A percentile compares a stretch with the other conserved stretches of the same genome.
Evolutionary conservation across 2,113 vertebrate genomes (phyloP).

Genomic region (Piprites chloris): DNA sequence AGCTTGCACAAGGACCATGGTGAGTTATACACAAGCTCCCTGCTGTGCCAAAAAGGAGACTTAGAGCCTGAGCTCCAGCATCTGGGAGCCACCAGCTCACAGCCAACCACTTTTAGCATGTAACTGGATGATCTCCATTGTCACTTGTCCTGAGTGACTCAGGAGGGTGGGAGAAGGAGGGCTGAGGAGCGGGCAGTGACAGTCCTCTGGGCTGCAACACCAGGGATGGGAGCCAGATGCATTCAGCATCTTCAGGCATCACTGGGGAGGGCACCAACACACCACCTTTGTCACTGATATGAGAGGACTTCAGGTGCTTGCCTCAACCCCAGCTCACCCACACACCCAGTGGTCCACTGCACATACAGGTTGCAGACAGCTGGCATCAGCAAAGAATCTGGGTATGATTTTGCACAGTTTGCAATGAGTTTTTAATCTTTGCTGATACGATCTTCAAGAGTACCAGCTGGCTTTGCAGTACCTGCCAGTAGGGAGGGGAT

Average conservation of each 20-base stretch:
- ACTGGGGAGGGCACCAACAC: rapidly evolving
- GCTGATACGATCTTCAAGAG: not conserved
- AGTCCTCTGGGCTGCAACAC: not conserved
- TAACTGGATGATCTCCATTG: not conserved
- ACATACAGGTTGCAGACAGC: not conserved
- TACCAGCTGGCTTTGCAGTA: not conserved
- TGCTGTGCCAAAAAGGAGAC: not conserved
- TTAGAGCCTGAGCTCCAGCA: not conserved
- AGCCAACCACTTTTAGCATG: not conserved
- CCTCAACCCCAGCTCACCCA: not conserved
- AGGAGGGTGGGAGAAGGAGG: not conserved
- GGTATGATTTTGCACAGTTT: not conserved
- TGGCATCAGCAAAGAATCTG: not conserved
- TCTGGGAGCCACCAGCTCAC: not conserved
- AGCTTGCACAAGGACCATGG: not conserved
- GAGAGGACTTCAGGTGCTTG: not conserved
- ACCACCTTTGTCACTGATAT: rapidly evolving
- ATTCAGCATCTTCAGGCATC: not conserved
- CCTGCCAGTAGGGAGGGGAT: not conserved
- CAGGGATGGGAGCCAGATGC: not conserved
- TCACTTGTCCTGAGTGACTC: not conserved
- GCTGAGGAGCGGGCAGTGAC: not conserved
- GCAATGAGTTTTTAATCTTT: not conserved
- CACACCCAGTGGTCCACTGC: not conserved
- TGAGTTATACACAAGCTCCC: not conserved